These are phyloP conservation scores for Micromussa lordhowensis DNA, from an alignment of 92 coral and sea anemone species.

Conservation along the genomic window DNA sequence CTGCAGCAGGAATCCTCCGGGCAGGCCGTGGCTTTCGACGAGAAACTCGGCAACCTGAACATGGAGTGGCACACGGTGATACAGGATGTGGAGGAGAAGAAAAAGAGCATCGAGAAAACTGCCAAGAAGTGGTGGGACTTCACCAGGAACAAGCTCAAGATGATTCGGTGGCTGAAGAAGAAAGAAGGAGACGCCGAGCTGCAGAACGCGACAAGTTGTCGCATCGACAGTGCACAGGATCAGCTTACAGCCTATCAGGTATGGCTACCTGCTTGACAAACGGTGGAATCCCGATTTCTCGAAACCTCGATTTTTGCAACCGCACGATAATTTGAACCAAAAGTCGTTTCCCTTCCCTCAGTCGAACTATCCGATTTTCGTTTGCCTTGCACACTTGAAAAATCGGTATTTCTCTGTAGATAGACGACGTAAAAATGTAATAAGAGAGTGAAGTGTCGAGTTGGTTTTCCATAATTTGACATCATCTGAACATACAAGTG, in stretches of 20 bases:
- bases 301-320: no score
- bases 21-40: constrained; percentile 89
- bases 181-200: constrained; percentile 92
- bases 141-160: constrained; percentile 96
- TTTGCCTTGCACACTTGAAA: no score
- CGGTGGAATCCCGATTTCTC: no score
- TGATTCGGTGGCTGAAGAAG: constrained; percentile 97
- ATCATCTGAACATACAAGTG: no score
- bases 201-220: constrained; percentile 64
- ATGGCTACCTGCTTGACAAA: not conserved
- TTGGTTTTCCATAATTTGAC: no score
- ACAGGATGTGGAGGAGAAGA: constrained; percentile 88
- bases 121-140: constrained; percentile 99
- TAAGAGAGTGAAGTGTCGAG: no score
- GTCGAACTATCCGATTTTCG: no score
- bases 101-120: constrained; percentile 90
- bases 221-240: constrained; percentile 89
- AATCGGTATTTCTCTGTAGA: no score
- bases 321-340: no score
- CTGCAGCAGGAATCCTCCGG: constrained; percentile 88
- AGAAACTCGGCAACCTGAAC: constrained; percentile 85
- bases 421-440: no score
- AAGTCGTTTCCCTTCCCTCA: no score
- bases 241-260: constrained; percentile 94
- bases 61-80: constrained; percentile 92